Evolutionary conservation across 2,113 vertebrate genomes (phyloP).

Genomic region (Panthera uncia): DNA sequence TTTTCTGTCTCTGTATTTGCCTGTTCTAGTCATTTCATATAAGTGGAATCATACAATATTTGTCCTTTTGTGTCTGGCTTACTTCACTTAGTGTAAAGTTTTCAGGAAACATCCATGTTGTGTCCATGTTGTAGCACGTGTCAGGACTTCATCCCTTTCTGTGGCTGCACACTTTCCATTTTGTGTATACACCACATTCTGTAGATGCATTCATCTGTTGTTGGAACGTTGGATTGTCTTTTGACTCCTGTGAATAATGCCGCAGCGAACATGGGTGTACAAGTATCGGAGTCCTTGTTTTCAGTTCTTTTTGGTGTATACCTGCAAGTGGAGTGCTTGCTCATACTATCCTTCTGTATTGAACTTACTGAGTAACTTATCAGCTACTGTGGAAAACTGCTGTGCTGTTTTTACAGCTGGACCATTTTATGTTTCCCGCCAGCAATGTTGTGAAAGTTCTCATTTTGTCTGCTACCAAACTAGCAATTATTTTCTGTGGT

Average conservation of each 20-base stretch:
- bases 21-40: neutral
- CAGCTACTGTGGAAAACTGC: neutral
- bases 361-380: neutral
- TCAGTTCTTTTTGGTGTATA: neutral
- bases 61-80: neutral
- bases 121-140: neutral
- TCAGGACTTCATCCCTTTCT: neutral
- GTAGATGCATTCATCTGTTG: neutral
- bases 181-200: neutral
- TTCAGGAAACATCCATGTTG: neutral
- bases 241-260: neutral
- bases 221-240: neutral
- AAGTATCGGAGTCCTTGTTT: neutral
- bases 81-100: neutral
- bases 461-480: neutral
- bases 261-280: neutral
- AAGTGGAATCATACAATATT: neutral
- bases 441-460: neutral
- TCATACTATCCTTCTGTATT: neutral
- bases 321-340: neutral
- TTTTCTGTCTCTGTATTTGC: neutral
- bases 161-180: neutral
- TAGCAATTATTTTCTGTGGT: neutral
- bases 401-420: neutral
- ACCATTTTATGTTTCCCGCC: neutral